phyloP scores from a whole-genome alignment of 92 coral and sea anemone genomes.

The Metridium senile region DNA sequence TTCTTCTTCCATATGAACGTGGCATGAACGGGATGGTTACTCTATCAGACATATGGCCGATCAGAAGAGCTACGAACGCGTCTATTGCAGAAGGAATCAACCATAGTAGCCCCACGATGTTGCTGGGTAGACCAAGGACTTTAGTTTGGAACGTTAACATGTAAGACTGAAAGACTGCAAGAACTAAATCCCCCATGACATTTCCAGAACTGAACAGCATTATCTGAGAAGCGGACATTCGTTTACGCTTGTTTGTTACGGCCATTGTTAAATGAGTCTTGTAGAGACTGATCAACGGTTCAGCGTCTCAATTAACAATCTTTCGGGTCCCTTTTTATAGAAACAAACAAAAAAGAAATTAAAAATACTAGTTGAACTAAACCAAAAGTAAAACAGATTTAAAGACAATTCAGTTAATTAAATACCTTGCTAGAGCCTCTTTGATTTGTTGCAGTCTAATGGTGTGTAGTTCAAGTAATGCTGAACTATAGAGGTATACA shows the following conservation, averaged over 20 bases:
- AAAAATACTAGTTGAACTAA: too few species aligned
- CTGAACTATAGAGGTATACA: too few species aligned
- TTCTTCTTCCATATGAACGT: conserved; percentile 53
- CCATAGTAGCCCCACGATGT: conserved; percentile 61
- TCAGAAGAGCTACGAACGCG: conserved; percentile 37
- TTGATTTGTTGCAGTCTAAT: too few species aligned
- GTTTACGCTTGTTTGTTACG: background rate
- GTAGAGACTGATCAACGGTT: background rate
- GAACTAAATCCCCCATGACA: conserved; percentile 53
- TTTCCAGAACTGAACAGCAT: conserved; percentile 62
- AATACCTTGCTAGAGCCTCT: too few species aligned
- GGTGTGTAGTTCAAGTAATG: too few species aligned
- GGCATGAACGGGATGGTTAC: conserved; percentile 50
- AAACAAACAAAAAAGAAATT: too few species aligned
- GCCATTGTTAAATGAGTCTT: background rate
- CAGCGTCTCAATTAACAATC: background rate
- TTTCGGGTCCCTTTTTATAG: too few species aligned
- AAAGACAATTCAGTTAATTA: too few species aligned
- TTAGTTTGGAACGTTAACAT: conserved; percentile 61
- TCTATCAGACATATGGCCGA: conserved; percentile 60
- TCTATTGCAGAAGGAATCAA: conserved; percentile 43
- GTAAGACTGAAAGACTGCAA: conserved; percentile 54
- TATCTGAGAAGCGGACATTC: conserved; percentile 19
- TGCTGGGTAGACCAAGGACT: conserved; percentile 72
- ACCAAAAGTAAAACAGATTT: too few species aligned